Base-by-base conservation (phyloP, 2,888 invertebrate genomes). In the Drosophila anomelani region DNA sequence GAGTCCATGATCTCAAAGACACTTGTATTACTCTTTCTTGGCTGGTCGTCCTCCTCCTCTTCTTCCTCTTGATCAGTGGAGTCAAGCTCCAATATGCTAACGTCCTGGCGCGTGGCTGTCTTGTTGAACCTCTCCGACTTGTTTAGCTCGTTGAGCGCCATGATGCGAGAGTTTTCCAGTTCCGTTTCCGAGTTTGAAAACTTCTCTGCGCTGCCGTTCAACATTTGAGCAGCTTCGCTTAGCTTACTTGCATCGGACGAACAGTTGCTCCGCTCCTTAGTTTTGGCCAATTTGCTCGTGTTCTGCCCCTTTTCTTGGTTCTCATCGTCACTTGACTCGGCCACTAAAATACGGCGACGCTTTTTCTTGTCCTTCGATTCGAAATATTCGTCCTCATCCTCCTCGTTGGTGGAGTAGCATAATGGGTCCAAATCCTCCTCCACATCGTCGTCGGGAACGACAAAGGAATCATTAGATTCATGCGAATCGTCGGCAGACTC, bases 401-500 rank as follows among this genome's bases (percentile, higher is more conserved):
- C 78, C 7, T 54, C 76, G 10, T 47, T 73, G 6, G 70, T 63
- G 4, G 85, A 81, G 38, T 78, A 80, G 36, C 75, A 70, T 15
- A 80, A 53, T 6, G 72, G 61, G 10, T n/a, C 43, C n/a, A 59
- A 38, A 4, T 23, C 51, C 12, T 76, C 66, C 26, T 69, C 88
- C 12, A 67, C 66, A 7, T 80, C 82, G 3, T 58, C 43, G 47
- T 93, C 93, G 3, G 94, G 93, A 75, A 94, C 94, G 63, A 95
- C 82, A 83, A 95, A 95, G 0, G 94, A 94, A 78, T 93, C 94
- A 80, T 94, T 69, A 1, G 46, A 91, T 61, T 93, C 91, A 63
- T 93, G 93, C 67, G 93, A 90, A 13, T 93, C 93, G 7, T 93
- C 93, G 68, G 94, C 88, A 4, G 94, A 94, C 89, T 94, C 94